Evolutionary conservation across 2,113 vertebrate species (phyloP).

Genomic region (Acanthisitta chloris): DNA sequence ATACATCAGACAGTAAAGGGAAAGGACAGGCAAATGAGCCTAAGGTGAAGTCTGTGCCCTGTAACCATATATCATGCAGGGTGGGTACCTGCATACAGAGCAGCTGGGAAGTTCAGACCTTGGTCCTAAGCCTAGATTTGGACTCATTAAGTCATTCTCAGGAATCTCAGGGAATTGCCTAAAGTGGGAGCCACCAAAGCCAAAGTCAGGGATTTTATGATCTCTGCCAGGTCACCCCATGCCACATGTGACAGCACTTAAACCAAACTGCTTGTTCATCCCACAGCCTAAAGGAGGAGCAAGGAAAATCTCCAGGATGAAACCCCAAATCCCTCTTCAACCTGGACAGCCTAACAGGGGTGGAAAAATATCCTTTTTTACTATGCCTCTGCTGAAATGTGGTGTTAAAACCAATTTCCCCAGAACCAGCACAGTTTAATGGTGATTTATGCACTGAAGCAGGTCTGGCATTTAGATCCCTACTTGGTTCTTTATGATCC

Average conservation of each 20-base stretch:
- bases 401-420: slow-evolving; percentile 30
- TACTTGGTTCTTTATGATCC: neutral
- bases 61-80: neutral
- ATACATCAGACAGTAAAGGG: neutral
- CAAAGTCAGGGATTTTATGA: neutral
- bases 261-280: neutral
- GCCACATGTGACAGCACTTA: fast-evolving
- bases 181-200: neutral
- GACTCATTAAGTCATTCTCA: neutral
- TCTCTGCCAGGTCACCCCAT: neutral
- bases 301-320: neutral
- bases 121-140: neutral
- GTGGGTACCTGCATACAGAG: neutral
- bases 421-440: neutral
- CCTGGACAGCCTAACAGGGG: neutral
- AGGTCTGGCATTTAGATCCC: neutral
- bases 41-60: neutral
- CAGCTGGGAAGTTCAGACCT: neutral
- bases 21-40: neutral
- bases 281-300: neutral
- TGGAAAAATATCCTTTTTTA: neutral
- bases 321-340: neutral
- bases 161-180: neutral
- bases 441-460: neutral
- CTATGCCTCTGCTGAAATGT: neutral